Evolutionary conservation across 2,888 invertebrate genomes (phyloP).

Genomic region (Stenodema calcarata): DNA sequence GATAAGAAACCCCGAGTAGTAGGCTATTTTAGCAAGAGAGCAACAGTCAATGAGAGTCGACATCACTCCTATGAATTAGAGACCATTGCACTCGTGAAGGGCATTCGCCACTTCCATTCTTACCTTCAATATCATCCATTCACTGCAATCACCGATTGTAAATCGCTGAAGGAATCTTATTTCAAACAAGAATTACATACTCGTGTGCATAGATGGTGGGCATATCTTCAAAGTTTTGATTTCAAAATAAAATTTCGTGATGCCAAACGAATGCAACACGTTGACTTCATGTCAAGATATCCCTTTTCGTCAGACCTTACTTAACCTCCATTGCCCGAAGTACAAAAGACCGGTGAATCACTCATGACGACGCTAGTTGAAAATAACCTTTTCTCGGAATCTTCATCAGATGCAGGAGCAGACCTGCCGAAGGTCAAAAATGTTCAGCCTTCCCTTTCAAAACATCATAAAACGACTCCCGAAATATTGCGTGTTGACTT

Average conservation of each 20-base stretch:
- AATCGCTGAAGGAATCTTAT: constrained; percentile 58
- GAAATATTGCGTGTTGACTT: neutral
- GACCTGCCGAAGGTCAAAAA: neutral
- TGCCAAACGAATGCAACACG: constrained; percentile 58
- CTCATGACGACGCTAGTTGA: neutral
- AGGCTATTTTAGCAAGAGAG: neutral
- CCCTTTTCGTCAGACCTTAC: neutral
- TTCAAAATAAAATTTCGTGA: constrained; percentile 56
- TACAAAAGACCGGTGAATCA: neutral
- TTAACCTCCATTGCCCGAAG: neutral
- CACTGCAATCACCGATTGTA: constrained; percentile 59
- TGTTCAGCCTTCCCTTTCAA: neutral
- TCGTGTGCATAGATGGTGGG: constrained; percentile 59
- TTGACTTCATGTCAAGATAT: constrained; percentile 58
- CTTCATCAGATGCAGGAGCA: neutral
- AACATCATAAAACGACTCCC: neutral
- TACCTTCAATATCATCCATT: constrained; percentile 59
- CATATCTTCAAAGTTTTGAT: constrained; percentile 57
- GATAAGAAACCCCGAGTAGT: constrained; percentile 1
- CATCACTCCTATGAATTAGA: constrained; percentile 57
- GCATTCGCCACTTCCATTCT: constrained; percentile 59
- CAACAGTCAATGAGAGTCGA: neutral
- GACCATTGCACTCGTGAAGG: constrained; percentile 60
- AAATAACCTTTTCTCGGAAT: neutral
- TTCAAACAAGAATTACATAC: constrained; percentile 58